These are phyloP conservation scores for Coenonympha arcania DNA, from an alignment of 2,888 invertebrate species.

Conservation along the genomic window DNA sequence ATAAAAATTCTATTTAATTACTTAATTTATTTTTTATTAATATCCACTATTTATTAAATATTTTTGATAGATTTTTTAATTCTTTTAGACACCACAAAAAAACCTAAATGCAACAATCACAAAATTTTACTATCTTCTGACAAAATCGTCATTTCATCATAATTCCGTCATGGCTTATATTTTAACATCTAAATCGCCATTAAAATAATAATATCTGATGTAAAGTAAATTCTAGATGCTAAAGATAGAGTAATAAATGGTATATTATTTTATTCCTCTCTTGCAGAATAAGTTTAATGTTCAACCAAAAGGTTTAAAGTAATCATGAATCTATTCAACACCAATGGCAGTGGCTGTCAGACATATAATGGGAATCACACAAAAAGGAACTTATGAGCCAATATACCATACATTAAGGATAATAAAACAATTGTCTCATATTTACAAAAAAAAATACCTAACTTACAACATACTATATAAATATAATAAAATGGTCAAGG, in stretches of 20 bases:
- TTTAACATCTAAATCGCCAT: too few species aligned
- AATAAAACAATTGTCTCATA: background rate
- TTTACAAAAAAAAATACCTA: constrained; percentile 11
- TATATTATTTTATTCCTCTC: too few species aligned
- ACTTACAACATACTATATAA: constrained; percentile 31
- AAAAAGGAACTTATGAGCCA: constrained; percentile 19
- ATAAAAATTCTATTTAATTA: background rate
- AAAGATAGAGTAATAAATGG: too few species aligned
- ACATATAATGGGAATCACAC: background rate
- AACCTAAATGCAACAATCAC: constrained; percentile 25
- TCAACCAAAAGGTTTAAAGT: too few species aligned
- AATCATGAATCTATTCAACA: too few species aligned
- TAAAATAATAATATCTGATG: too few species aligned
- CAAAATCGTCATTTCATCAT: too few species aligned
- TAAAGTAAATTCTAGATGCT: too few species aligned
- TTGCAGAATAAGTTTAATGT: too few species aligned
- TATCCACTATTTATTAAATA: background rate
- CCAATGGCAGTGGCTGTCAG: background rate
- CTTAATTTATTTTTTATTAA: background rate
- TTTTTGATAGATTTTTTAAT: constrained; percentile 6
- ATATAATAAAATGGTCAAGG: background rate
- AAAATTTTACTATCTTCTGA: constrained; percentile 6
- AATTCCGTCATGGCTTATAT: too few species aligned
- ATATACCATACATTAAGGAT: constrained; percentile 1
- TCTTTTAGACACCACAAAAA: constrained; percentile 15